These are phyloP conservation scores for Tribolium castaneum DNA, from an alignment of 1,140 invertebrate genomes.

Conservation along the genomic window DNA sequence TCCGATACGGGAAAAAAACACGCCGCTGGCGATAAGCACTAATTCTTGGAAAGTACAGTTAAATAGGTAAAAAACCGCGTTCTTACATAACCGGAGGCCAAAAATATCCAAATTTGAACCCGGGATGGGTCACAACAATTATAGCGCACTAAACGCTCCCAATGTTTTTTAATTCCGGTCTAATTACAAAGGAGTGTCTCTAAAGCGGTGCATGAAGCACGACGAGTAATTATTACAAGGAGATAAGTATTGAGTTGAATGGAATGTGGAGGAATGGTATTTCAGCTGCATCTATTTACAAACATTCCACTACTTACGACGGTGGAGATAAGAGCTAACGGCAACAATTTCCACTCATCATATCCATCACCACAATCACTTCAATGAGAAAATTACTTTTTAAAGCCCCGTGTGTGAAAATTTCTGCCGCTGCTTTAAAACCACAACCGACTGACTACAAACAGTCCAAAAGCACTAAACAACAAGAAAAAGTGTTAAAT, in stretches of 20 bases:
- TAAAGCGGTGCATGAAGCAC: neutral
- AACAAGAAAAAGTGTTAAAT: neutral
- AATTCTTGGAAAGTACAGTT: neutral
- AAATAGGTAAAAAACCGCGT: neutral
- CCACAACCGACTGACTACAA: neutral
- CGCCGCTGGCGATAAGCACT: neutral
- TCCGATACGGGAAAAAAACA: neutral
- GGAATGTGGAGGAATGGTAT: conserved; percentile 10
- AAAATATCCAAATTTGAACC: conserved; percentile 5
- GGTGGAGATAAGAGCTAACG: neutral
- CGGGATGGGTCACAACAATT: neutral
- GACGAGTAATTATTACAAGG: neutral
- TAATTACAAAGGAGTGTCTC: conserved; percentile 20
- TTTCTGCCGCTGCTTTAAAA: neutral
- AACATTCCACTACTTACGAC: conserved; percentile 12
- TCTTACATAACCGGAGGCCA: neutral
- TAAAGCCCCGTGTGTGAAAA: neutral
- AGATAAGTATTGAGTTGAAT: conserved; percentile 22
- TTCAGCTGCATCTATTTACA: neutral
- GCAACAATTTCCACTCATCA: conserved; percentile 9
- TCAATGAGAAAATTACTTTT: conserved; percentile 8
- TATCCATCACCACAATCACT: neutral
- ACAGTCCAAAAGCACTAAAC: neutral
- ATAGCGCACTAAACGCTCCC: neutral
- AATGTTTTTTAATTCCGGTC: conserved; percentile 5